Conservation (phyloP, 2,797 vertebrate species). For the Microchirus variegatus region DNA sequence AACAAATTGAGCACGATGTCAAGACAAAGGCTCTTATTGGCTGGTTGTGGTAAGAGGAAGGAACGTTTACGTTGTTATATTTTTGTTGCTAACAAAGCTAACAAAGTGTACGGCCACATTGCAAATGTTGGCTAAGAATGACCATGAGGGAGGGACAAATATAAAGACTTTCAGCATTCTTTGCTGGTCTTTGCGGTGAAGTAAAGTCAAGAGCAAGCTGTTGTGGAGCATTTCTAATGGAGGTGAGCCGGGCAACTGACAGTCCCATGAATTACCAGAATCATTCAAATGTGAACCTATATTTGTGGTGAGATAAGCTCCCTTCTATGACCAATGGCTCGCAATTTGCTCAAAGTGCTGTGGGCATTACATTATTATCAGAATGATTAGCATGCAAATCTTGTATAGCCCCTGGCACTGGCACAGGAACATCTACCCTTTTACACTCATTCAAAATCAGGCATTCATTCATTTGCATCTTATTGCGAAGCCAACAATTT, state of each 20-base stretch:
- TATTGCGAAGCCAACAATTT: conserved; percentile 80
- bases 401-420: conserved; percentile 80
- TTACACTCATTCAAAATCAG: conserved; percentile 82
- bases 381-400: conserved; percentile 88
- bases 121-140: too few species aligned
- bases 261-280: conserved; percentile 75
- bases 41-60: neutral
- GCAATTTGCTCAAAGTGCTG: conserved; percentile 81
- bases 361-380: conserved; percentile 85
- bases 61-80: too few species aligned
- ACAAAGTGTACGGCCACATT: too few species aligned
- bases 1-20: neutral
- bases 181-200: conserved; percentile 5
- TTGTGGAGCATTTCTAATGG: conserved; percentile 60
- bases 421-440: conserved; percentile 80
- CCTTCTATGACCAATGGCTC: conserved; percentile 78
- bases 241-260: conserved; percentile 64
- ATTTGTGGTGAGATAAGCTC: conserved; percentile 80
- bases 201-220: conserved; percentile 39
- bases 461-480: conserved; percentile 82
- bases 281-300: conserved; percentile 76
- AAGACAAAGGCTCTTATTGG: conserved; percentile 23
- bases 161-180: neutral
- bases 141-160: neutral
- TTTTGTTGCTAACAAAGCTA: too few species aligned